phyloP scores from a whole-genome alignment of 2,113 vertebrate species.

The Nipponia nippon region DNA sequence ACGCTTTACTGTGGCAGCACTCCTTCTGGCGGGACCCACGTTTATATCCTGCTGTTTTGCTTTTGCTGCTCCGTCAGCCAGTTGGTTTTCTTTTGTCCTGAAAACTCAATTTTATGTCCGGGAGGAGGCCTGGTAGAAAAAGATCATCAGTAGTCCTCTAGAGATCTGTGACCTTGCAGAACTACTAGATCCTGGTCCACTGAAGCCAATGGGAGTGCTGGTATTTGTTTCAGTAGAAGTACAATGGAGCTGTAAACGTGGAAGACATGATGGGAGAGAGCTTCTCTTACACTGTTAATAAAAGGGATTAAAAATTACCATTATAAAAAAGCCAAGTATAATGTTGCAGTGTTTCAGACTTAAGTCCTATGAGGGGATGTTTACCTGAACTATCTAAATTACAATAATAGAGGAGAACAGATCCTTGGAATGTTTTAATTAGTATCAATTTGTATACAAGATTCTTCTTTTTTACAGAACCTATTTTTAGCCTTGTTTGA shows the following conservation, averaged over 20 bases:
- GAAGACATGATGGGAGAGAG: not conserved
- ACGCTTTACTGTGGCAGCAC: not conserved
- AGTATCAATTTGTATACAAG: not conserved
- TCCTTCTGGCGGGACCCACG: not conserved
- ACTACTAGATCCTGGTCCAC: not conserved
- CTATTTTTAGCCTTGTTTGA: conserved; percentile 32
- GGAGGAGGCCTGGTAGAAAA: not conserved
- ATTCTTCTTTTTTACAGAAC: not conserved
- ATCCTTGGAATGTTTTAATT: conserved; percentile 11
- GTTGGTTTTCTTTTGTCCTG: not conserved
- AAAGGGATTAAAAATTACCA: not conserved
- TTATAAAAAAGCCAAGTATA: not conserved
- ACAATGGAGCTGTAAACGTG: not conserved
- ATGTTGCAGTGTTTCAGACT: not conserved
- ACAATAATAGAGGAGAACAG: not conserved
- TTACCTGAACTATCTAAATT: not conserved
- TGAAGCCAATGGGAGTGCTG: not conserved
- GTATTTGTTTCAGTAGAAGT: not conserved
- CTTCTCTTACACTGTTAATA: not conserved
- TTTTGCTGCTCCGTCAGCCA: not conserved
- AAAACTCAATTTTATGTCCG: not conserved
- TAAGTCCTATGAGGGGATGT: not conserved
- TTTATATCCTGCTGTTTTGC: not conserved
- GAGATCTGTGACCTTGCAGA: not conserved
- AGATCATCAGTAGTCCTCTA: not conserved